A percentile compares a stretch with the other conserved stretches of the same genome.
phyloP scores from a whole-genome alignment of 1,140 invertebrate genomes.

The Bombyx mandarina region DNA sequence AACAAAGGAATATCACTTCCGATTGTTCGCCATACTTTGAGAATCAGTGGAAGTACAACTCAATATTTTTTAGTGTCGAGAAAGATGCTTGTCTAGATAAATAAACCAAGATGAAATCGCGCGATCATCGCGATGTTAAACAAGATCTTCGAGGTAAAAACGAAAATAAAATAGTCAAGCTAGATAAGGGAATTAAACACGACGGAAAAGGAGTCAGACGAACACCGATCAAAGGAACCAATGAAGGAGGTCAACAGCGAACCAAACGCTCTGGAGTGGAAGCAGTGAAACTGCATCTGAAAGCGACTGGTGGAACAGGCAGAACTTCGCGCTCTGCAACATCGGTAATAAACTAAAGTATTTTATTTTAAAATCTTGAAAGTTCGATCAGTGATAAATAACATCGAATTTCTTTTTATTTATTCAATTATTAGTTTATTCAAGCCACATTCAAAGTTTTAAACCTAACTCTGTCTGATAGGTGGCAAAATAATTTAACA shows the following conservation, averaged over 20 bases:
- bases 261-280: constrained; percentile 52
- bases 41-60: too few species aligned
- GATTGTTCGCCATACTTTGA: constrained; percentile 17
- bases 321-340: constrained; percentile 57
- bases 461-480: too few species aligned
- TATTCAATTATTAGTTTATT: too few species aligned
- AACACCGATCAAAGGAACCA: constrained; percentile 13
- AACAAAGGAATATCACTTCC: constrained; percentile 21
- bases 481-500: too few species aligned
- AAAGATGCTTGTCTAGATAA: not conserved
- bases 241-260: constrained; percentile 13
- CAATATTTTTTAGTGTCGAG: too few species aligned
- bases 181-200: constrained; percentile 23
- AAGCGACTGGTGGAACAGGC: constrained; percentile 46
- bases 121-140: constrained; percentile 27
- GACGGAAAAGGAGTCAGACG: constrained; percentile 1
- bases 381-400: too few species aligned
- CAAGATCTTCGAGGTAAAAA: constrained; percentile 26
- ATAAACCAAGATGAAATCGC: constrained; percentile 44
- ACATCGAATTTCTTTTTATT: too few species aligned
- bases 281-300: constrained; percentile 55
- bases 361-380: too few species aligned
- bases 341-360: constrained; percentile 28
- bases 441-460: too few species aligned
- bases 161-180: constrained; percentile 31